Evolutionary conservation across 2,888 invertebrate species (phyloP).

Genomic region (Acrobasis consociella): DNA sequence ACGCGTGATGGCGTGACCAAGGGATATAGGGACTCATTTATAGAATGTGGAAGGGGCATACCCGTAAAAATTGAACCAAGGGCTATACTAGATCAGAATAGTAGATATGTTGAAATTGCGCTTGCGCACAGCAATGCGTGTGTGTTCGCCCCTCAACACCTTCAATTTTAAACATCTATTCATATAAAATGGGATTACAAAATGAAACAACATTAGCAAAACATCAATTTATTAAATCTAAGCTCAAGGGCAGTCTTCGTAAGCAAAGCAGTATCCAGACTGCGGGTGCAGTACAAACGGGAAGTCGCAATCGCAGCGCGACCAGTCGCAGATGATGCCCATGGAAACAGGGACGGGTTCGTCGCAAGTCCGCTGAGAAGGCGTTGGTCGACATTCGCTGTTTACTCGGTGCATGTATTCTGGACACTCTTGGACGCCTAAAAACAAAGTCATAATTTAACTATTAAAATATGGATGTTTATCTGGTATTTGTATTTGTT

Average conservation of each 20-base stretch:
- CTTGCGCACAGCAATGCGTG: too few relatives aligned
- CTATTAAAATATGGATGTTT: too few relatives aligned
- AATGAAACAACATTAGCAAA: background rate
- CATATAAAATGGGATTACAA: too few relatives aligned
- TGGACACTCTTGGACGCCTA: conserved; percentile 67
- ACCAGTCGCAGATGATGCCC: conserved; percentile 71
- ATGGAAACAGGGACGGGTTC: conserved; percentile 67
- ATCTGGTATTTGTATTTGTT: too few relatives aligned
- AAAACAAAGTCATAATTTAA: conserved; percentile 28
- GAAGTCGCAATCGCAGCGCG: conserved; percentile 73
- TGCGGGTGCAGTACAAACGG: conserved; percentile 65
- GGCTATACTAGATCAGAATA: too few relatives aligned
- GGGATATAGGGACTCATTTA: too few relatives aligned
- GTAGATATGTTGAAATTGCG: too few relatives aligned
- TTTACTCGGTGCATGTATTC: conserved; percentile 68
- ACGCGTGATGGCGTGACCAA: too few relatives aligned
- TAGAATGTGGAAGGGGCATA: too few relatives aligned
- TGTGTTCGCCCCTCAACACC: too few relatives aligned
- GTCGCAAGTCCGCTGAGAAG: conserved; percentile 70
- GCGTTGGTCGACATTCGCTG: conserved; percentile 69
- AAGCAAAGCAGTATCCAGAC: conserved; percentile 70
- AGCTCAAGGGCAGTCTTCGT: conserved; percentile 63
- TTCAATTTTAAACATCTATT: too few relatives aligned
- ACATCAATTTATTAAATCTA: conserved; percentile 1
- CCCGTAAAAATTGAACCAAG: too few relatives aligned